Evolutionary conservation across 2,113 vertebrate species (phyloP).

Genomic region (Colossoma macropomum): DNA sequence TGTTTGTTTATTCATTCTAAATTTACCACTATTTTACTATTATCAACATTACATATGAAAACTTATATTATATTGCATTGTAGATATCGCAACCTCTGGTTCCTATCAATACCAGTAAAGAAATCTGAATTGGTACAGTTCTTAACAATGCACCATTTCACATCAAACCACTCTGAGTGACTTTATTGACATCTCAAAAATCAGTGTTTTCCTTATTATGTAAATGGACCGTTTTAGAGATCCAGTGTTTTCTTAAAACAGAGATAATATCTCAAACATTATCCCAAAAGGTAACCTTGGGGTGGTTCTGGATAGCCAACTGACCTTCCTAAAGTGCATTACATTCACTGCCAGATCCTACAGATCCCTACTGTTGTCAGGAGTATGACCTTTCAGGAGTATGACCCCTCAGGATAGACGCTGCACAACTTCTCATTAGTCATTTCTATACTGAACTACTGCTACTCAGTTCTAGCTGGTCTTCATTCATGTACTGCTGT

Average conservation of each 20-base stretch:
- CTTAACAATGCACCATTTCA: too few species aligned
- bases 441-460: background rate
- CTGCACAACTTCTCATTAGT: background rate
- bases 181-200: too few species aligned
- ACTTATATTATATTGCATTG: too few species aligned
- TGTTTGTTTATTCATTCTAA: too few species aligned
- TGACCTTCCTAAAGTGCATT: background rate
- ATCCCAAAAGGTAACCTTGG: background rate
- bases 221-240: too few species aligned
- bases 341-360: background rate
- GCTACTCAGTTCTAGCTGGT: background rate
- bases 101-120: too few species aligned
- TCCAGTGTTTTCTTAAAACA: background rate
- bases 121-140: too few species aligned
- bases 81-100: too few species aligned
- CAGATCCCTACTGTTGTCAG: background rate
- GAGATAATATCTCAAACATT: background rate
- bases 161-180: too few species aligned
- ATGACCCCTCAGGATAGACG: background rate
- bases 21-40: too few species aligned
- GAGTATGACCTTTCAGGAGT: background rate
- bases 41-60: too few species aligned
- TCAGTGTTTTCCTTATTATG: too few species aligned
- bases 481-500: background rate
- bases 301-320: background rate